Conservation (phyloP, 2,113 vertebrate genomes). For the Eulacestoma nigropectus region DNA sequence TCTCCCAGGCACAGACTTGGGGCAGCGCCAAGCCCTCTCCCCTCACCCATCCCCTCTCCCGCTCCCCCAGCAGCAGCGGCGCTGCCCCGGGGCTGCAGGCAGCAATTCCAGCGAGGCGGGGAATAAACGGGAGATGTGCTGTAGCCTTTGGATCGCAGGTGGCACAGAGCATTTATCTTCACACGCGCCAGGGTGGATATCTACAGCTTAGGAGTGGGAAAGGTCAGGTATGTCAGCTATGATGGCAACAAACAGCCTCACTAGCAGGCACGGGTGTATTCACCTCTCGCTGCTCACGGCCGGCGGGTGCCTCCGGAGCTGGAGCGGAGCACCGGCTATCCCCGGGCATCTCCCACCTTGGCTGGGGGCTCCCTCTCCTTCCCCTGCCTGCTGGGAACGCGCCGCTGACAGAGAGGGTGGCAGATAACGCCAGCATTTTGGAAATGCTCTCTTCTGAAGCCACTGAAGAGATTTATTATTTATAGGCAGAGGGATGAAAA, state of each 20-base stretch:
- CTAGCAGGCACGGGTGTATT: accelerated
- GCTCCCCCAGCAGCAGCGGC: not conserved
- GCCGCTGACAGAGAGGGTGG: not conserved
- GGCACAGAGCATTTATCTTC: not conserved
- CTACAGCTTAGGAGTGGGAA: not conserved
- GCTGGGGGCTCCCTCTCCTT: not conserved
- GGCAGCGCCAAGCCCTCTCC: not conserved
- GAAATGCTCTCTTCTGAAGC: conserved; percentile 33
- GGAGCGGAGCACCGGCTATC: not conserved
- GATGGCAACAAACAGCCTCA: not conserved
- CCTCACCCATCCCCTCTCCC: not conserved
- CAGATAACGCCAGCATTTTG: conserved; percentile 25
- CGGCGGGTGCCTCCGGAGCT: not conserved
- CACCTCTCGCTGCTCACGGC: not conserved
- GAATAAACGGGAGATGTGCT: not conserved
- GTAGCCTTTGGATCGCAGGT: not conserved
- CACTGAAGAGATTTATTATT: conserved; percentile 65
- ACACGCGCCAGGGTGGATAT: not conserved
- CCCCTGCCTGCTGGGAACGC: not conserved
- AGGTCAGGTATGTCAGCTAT: not conserved
- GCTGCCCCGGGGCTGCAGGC: not conserved
- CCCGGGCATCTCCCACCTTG: not conserved
- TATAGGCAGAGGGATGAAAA: conserved; percentile 68
- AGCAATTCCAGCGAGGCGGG: not conserved
- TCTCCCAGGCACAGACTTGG: not conserved